Conservation (phyloP, 2,888 invertebrate genomes). For the Eupithecia vulgata region DNA sequence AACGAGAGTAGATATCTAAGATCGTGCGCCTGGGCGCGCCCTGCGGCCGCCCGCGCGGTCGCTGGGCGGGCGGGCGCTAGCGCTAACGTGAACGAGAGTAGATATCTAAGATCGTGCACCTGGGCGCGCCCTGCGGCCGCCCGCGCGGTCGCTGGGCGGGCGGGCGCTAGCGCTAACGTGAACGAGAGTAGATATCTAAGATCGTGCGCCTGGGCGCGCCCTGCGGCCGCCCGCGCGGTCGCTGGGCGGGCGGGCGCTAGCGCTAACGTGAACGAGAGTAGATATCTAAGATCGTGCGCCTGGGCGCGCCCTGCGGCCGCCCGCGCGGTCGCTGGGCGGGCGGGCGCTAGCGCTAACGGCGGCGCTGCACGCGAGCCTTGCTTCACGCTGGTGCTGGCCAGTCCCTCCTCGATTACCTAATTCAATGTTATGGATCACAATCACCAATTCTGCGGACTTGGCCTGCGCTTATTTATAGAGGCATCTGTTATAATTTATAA, state of each 20-base stretch:
- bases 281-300: background rate
- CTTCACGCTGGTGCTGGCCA: background rate
- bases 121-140: too few species aligned
- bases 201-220: too few species aligned
- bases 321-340: background rate
- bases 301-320: background rate
- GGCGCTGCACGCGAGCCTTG: slow-evolving; percentile 20
- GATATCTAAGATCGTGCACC: background rate
- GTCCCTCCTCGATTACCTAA: slow-evolving; percentile 18
- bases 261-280: background rate
- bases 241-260: too few species aligned
- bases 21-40: too few species aligned
- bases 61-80: too few species aligned
- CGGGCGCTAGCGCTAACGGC: slow-evolving; percentile 6
- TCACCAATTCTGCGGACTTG: slow-evolving; percentile 4
- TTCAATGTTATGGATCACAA: slow-evolving; percentile 24
- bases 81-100: too few species aligned
- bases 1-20: background rate
- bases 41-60: too few species aligned
- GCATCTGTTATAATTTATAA: slow-evolving; percentile 7
- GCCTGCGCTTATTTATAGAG: slow-evolving; percentile 22
- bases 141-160: too few species aligned
- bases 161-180: too few species aligned
- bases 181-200: background rate
- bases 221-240: too few species aligned